phyloP scores from a whole-genome alignment of 2,888 invertebrate genomes.

The Notodonta dromedarius region DNA sequence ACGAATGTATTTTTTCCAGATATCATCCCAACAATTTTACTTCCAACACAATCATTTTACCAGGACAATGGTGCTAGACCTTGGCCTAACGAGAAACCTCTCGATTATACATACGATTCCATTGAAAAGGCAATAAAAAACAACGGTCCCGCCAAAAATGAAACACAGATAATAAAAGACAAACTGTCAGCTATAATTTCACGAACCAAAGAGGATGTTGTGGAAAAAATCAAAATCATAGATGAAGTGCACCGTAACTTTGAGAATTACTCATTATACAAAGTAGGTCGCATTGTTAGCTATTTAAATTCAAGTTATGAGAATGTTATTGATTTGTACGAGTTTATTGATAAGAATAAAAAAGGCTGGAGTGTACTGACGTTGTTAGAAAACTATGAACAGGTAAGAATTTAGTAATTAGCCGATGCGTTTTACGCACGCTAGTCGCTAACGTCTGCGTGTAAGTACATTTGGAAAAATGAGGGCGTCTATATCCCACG shows the following conservation, averaged over 20 bases:
- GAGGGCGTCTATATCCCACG: too few species aligned
- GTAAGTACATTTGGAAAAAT: too few species aligned
- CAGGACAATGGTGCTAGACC: neutral
- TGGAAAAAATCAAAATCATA: neutral
- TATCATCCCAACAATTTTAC: neutral
- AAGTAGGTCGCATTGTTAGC: neutral
- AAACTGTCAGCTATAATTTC: slow-evolving; percentile 1
- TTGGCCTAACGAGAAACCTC: neutral
- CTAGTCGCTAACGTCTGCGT: too few species aligned
- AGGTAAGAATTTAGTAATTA: neutral
- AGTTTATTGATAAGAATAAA: neutral
- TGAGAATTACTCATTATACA: neutral
- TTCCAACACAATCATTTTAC: neutral
- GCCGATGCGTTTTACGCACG: too few species aligned
- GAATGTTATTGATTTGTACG: neutral
- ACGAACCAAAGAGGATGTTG: slow-evolving; percentile 6
- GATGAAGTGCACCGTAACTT: neutral
- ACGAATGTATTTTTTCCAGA: neutral
- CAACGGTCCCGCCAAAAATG: neutral
- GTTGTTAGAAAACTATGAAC: neutral
- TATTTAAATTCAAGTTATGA: neutral
- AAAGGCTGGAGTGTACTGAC: neutral
- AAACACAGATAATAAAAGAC: neutral
- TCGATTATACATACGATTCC: neutral
- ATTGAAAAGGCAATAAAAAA: neutral